These are phyloP conservation scores for Exocentrus adspersus DNA, from an alignment of 2,888 invertebrate species.

Conservation along the genomic window DNA sequence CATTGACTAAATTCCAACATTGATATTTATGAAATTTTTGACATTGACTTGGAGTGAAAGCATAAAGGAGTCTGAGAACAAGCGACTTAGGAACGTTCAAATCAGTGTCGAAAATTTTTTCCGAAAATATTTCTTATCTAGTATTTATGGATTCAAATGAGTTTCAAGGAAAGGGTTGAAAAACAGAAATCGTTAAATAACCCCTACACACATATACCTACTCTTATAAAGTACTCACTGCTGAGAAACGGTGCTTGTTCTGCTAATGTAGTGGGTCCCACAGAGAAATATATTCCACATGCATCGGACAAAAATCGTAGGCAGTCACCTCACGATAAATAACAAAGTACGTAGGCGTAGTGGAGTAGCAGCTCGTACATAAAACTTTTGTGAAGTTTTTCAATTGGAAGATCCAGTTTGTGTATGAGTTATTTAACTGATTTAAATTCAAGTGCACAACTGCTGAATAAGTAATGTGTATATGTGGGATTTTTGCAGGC, in stretches of 20 bases:
- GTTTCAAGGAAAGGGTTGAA: neutral
- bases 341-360: slow-evolving; percentile 46
- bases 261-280: slow-evolving; percentile 49
- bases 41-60: too few relatives aligned
- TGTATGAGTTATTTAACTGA: slow-evolving; percentile 28
- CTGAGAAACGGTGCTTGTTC: slow-evolving; percentile 17
- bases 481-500: slow-evolving; percentile 1
- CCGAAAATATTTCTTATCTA: too few relatives aligned
- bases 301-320: slow-evolving; percentile 51
- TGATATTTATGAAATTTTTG: too few relatives aligned
- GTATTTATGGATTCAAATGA: too few relatives aligned
- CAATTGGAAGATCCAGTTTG: slow-evolving; percentile 14
- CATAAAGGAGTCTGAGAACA: too few relatives aligned
- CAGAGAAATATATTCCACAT: slow-evolving; percentile 49
- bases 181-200: neutral
- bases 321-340: slow-evolving; percentile 51
- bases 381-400: slow-evolving; percentile 25
- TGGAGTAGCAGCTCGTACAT: slow-evolving; percentile 24
- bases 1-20: too few relatives aligned
- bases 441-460: slow-evolving; percentile 30
- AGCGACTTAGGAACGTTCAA: too few relatives aligned
- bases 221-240: neutral
- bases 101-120: too few relatives aligned
- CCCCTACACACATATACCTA: neutral
- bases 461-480: neutral